Conservation (phyloP, 1,140 invertebrate species). For the Formica selysi region DNA sequence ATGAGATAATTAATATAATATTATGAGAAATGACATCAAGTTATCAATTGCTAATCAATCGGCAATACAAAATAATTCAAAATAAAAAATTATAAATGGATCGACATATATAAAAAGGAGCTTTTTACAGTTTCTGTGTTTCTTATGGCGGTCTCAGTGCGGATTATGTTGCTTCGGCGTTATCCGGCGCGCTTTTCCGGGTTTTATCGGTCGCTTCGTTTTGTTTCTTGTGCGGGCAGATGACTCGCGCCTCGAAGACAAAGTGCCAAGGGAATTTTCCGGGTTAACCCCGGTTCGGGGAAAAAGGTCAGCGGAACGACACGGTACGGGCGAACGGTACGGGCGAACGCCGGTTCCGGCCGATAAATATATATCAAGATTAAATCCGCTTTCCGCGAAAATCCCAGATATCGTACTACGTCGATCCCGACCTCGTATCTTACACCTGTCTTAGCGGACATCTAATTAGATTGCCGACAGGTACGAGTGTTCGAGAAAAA, state of each 20-base stretch:
- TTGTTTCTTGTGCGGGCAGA: conserved; percentile 34
- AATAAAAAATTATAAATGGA: not conserved
- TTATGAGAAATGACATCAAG: not conserved
- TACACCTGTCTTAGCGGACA: conserved; percentile 40
- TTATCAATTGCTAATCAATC: not conserved
- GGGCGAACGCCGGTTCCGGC: conserved; percentile 23
- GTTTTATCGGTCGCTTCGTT: conserved; percentile 56
- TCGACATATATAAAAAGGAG: not conserved
- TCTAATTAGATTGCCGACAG: conserved; percentile 68
- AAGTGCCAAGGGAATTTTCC: conserved; percentile 69
- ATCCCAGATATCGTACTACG: conserved; percentile 65
- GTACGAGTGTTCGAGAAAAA: not conserved
- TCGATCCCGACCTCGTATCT: conserved; percentile 58
- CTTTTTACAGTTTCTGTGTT: conserved; percentile 28
- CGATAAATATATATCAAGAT: conserved; percentile 70
- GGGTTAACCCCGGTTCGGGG: conserved; percentile 63
- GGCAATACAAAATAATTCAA: not conserved
- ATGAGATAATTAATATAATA: not conserved
- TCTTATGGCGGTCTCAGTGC: conserved; percentile 26
- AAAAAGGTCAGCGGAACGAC: conserved; percentile 50
- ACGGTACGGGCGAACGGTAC: conserved; percentile 25
- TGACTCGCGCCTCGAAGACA: conserved; percentile 59
- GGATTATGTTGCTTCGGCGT: conserved; percentile 42
- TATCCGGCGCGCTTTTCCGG: conserved; percentile 36
- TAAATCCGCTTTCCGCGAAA: conserved; percentile 64